These are phyloP conservation scores for Bombus fervidus DNA, from an alignment of 1,140 invertebrate genomes.

Conservation along the genomic window DNA sequence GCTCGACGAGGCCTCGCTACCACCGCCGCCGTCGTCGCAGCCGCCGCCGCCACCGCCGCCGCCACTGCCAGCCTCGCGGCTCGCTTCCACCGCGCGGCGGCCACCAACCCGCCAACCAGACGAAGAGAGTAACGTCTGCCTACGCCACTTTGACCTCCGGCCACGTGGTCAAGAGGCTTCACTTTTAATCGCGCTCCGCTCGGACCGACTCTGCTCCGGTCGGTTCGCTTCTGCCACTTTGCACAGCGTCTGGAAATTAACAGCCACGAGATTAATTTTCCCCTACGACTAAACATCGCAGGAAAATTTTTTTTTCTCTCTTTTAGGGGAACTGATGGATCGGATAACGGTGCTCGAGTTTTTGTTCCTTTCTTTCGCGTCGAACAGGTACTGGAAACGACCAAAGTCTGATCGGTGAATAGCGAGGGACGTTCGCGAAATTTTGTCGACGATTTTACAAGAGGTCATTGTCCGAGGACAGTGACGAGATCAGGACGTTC, in stretches of 20 bases:
- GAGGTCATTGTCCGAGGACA: constrained; percentile 23
- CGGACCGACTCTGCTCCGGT: not conserved
- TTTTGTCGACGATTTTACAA: not conserved
- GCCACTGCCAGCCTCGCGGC: not conserved
- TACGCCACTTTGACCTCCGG: constrained; percentile 61
- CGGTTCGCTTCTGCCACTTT: not conserved
- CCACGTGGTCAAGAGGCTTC: constrained; percentile 66
- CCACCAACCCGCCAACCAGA: constrained; percentile 6
- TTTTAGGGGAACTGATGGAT: not conserved
- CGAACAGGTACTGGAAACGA: not conserved
- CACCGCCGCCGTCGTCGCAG: not conserved
- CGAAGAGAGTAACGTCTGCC: constrained; percentile 62
- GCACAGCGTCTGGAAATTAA: constrained; percentile 15
- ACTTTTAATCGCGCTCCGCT: constrained; percentile 62
- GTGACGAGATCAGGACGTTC: constrained; percentile 22
- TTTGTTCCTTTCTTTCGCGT: not conserved
- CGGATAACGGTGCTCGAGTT: not conserved
- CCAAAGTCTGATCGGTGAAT: no score
- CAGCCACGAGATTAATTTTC: not conserved
- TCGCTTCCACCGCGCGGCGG: constrained; percentile 30
- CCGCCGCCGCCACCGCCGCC: constrained; percentile 25
- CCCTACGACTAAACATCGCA: not conserved
- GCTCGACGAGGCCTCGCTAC: constrained; percentile 33
- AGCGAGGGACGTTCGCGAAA: not conserved
- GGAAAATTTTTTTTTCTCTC: not conserved